Conservation (phyloP, 2,888 invertebrate genomes). For the Metalampra italica region DNA sequence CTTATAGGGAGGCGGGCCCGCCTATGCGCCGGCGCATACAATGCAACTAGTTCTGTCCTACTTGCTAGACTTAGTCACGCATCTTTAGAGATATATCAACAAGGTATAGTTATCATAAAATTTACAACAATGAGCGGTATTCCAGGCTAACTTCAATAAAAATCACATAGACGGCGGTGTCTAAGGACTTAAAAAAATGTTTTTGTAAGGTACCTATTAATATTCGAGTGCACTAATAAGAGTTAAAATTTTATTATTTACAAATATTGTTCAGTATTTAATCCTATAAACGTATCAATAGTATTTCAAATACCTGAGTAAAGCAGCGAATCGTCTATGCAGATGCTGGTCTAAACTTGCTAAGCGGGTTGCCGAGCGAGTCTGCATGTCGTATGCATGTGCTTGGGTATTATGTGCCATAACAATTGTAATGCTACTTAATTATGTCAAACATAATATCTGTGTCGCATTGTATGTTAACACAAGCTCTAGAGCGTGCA, state of each 20-base stretch:
- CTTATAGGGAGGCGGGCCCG: conserved; percentile 22
- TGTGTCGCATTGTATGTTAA: conserved; percentile 33
- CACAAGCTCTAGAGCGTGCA: background rate
- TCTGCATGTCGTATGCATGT: conserved; percentile 5
- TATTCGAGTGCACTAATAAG: too few species aligned
- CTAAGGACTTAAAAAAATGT: too few species aligned
- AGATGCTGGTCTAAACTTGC: conserved; percentile 2
- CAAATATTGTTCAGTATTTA: too few species aligned
- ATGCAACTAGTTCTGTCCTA: conserved; percentile 24
- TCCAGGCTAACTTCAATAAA: too few species aligned
- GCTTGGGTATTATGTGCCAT: conserved; percentile 8
- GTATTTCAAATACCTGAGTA: too few species aligned
- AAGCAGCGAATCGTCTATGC: background rate
- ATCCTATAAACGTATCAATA: too few species aligned
- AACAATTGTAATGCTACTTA: conserved; percentile 24
- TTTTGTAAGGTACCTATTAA: too few species aligned
- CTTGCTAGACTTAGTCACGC: conserved; percentile 2
- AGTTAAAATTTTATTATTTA: too few species aligned
- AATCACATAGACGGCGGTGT: too few species aligned
- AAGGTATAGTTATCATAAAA: too few species aligned
- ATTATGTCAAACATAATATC: conserved; percentile 21
- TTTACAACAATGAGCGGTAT: too few species aligned
- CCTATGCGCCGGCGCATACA: conserved; percentile 23
- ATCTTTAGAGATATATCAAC: background rate
- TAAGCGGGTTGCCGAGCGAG: conserved; percentile 3